These are phyloP conservation scores for Ooceraea biroi DNA, from an alignment of 1,140 invertebrate species.

Conservation along the genomic window DNA sequence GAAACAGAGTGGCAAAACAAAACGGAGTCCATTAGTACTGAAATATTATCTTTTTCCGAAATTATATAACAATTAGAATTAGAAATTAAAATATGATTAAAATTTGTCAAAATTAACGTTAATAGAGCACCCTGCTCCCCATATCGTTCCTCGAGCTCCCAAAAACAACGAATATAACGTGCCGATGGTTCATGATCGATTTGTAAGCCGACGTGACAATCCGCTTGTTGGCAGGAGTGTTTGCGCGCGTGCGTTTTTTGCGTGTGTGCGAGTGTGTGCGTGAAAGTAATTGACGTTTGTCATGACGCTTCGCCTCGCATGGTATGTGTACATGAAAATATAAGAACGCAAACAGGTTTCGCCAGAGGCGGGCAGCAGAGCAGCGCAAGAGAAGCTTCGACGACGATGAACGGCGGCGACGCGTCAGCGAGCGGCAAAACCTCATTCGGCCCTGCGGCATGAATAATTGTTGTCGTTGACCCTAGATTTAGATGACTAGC, in stretches of 20 bases:
- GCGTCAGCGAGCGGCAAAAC: constrained; percentile 58
- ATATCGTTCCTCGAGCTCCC: background rate
- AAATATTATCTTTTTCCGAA: no score
- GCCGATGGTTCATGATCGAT: constrained; percentile 56
- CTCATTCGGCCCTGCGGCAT: constrained; percentile 84
- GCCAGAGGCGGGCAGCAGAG: constrained; percentile 6
- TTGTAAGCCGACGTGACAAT: constrained; percentile 68
- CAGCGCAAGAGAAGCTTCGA: constrained; percentile 4
- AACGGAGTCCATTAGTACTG: background rate
- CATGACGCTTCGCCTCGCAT: constrained; percentile 86
- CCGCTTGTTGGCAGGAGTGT: constrained; percentile 77
- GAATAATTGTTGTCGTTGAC: constrained; percentile 86
- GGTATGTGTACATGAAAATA: constrained; percentile 85
- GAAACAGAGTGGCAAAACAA: background rate
- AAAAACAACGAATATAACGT: constrained; percentile 42
- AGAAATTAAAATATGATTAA: no score
- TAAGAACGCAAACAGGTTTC: constrained; percentile 73
- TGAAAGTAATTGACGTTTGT: constrained; percentile 83
- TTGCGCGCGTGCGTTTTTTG: constrained; percentile 76
- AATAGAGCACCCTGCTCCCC: no score
- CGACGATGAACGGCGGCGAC: constrained; percentile 29
- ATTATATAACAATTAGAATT: no score
- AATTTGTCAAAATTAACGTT: constrained; percentile 4
- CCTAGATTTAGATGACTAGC: constrained; percentile 85
- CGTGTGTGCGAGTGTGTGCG: constrained; percentile 80